Base-by-base conservation (phyloP, 2,113 vertebrate species). In the Triplophysa siluroides region DNA sequence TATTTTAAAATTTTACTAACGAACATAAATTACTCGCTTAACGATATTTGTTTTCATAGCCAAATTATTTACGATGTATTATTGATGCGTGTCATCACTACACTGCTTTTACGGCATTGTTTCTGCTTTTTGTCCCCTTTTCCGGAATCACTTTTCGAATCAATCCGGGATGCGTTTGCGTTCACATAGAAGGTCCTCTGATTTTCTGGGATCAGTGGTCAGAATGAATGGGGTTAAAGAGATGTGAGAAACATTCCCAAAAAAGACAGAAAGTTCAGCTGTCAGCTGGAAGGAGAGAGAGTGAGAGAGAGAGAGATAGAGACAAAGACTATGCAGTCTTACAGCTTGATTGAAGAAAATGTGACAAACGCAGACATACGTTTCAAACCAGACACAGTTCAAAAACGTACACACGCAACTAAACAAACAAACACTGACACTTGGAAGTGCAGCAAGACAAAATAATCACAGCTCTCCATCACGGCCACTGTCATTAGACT, bases 291-390 rank as follows among this genome's bases (percentile, higher is more conserved):
- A 29, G 13, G 16, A 19, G 67, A 70, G 45, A 47, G 1, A 47
- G 10, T 26, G 8, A 69, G 38, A 14, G 29, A 47, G 45, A 47
- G 1, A 47, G 10, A 38, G 8, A 69, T 26, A 18, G 29, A 47
- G 45, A 66, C 13, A 29, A 21, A 62, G 47, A 45, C 23, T 47
- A 47, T 65, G 64, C 83, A 67, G 70, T 70, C 21, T 29, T 29
- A 29, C 26, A 38, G 33, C 33, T 38, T 38, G 33, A 38, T 6
- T 38, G 79, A 83, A 85, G 75, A 14, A 65, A 76, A 19, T 69
- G 4, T 63, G 76, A 52, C 12, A 12, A 58, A 72, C 29, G 14
- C 18, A 79, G 16, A 64, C 68, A 72, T 63, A 63, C 16, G 24
- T 19, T 58, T 19, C 8, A 18, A 65, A 21, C 29, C 21, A 16